Conservation (phyloP, 2,888 invertebrate species). For the Cheilosia vulpina region DNA sequence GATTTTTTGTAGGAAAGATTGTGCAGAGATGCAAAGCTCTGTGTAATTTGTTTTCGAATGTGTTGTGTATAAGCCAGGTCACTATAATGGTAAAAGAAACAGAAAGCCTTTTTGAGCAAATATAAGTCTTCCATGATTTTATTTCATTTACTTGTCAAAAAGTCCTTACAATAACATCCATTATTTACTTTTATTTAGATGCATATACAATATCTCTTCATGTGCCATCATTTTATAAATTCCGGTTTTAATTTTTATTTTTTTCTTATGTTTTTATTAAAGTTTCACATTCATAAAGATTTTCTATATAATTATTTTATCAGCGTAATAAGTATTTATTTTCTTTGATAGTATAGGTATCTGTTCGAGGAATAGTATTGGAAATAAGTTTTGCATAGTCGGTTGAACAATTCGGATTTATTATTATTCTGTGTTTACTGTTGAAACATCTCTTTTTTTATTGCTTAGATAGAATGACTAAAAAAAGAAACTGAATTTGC, state of each 20-base stretch:
- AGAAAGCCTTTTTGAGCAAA: conserved; percentile 58
- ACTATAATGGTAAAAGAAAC: conserved; percentile 2
- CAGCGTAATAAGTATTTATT: conserved; percentile 10
- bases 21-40: too few species aligned
- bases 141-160: conserved; percentile 69
- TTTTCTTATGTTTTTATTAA: not conserved
- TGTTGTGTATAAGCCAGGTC: too few species aligned
- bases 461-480: conserved; percentile 11
- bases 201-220: conserved; percentile 27
- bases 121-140: conserved; percentile 70
- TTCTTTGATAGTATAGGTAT: conserved; percentile 25
- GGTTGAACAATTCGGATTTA: conserved; percentile 37
- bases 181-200: conserved; percentile 34
- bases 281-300: conserved; percentile 6
- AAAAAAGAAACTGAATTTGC: conserved; percentile 36
- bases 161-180: conserved; percentile 65
- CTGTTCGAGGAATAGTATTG: conserved; percentile 47
- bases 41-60: too few species aligned
- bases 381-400: conserved; percentile 47
- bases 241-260: conserved; percentile 25
- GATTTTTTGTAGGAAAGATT: too few species aligned
- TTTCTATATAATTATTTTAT: conserved; percentile 2
- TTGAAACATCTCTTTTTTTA: conserved; percentile 38
- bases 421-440: not conserved
- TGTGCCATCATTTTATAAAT: conserved; percentile 28